These are phyloP conservation scores for Platyrinchus mystaceus DNA, from an alignment of 2,797 vertebrate species.

Conservation along the genomic window DNA sequence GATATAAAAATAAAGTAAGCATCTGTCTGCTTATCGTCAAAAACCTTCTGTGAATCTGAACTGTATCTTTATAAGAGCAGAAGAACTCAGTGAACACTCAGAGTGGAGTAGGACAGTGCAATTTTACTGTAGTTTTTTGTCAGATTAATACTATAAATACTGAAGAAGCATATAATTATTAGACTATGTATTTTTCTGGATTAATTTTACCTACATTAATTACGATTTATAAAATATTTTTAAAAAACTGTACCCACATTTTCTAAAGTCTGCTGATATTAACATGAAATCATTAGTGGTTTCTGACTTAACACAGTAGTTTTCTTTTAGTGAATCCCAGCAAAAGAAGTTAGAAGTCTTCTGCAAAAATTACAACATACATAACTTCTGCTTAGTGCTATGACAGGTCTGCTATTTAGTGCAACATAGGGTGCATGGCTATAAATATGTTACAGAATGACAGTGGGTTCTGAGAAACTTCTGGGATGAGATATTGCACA, in stretches of 20 bases:
- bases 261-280: not conserved
- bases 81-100: not conserved
- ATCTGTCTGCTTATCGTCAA: constrained; percentile 36
- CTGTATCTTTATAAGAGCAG: not conserved
- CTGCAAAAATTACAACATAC: not conserved
- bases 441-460: not conserved
- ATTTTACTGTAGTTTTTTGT: not conserved
- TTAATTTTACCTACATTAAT: not conserved
- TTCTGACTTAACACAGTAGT: not conserved
- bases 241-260: not conserved
- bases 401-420: not conserved
- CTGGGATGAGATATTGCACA: not conserved
- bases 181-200: not conserved
- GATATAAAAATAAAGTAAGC: constrained; percentile 51
- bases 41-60: constrained; percentile 46
- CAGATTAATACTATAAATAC: not conserved
- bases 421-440: not conserved
- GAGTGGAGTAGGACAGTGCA: not conserved
- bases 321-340: not conserved
- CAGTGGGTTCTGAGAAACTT: not conserved
- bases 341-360: not conserved
- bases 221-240: not conserved
- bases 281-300: not conserved
- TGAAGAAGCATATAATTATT: not conserved
- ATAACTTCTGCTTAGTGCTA: not conserved